Conservation (phyloP, 2,888 invertebrate genomes). For the Sipha maydis region DNA sequence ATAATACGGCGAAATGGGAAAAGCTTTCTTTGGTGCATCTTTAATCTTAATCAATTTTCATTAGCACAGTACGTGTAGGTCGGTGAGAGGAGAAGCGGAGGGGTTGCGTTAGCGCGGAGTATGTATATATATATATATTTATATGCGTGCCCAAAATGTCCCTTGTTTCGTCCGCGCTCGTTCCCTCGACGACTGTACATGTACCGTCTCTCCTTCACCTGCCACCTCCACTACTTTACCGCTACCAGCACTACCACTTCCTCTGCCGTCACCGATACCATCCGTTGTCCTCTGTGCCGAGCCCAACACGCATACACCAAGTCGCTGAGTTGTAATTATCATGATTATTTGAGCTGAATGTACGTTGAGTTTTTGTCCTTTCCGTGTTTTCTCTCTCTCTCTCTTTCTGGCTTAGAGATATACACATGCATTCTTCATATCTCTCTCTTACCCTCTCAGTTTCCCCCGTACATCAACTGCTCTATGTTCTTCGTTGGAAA, state of each 20-base stretch:
- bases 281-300: constrained; percentile 5
- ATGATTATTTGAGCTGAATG: constrained; percentile 50
- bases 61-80: neutral
- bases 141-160: constrained; percentile 33
- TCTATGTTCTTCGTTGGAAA: neutral
- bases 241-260: neutral
- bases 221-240: no score
- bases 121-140: no score
- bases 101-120: constrained; percentile 4
- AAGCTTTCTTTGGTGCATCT: constrained; percentile 40
- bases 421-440: no score
- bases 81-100: neutral
- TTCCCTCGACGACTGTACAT: neutral
- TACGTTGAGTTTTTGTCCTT: constrained; percentile 51
- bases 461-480: neutral
- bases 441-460: neutral
- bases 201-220: neutral
- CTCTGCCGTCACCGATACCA: constrained; percentile 5
- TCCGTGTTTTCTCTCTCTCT: neutral
- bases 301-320: constrained; percentile 10
- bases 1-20: constrained; percentile 33
- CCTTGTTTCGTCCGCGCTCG: constrained; percentile 22
- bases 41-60: constrained; percentile 58
- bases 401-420: no score
- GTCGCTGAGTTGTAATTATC: constrained; percentile 50